These are phyloP conservation scores for Anolis carolinensis DNA, from an alignment of 2,113 vertebrate genomes.

Conservation along the genomic window DNA sequence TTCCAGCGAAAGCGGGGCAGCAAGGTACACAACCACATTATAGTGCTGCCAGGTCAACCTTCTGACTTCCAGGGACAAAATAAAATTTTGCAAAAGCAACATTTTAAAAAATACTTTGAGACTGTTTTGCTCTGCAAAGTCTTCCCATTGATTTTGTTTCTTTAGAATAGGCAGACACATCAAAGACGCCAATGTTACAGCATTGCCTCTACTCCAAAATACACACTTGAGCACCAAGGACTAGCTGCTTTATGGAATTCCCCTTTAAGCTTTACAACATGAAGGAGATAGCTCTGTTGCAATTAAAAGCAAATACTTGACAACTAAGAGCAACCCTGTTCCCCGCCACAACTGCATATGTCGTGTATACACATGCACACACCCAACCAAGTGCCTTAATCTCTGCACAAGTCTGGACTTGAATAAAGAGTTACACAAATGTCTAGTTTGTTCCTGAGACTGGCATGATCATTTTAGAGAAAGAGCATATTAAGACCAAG, in stretches of 20 bases:
- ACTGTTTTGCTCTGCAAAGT: background rate
- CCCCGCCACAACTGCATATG: background rate
- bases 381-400: background rate
- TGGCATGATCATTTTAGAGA: background rate
- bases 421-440: background rate
- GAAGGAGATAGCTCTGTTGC: background rate
- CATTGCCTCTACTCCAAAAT: background rate
- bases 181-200: conserved; percentile 1
- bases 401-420: background rate
- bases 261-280: conserved; percentile 1
- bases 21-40: background rate
- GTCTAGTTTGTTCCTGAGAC: background rate
- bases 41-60: background rate
- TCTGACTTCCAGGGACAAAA: background rate
- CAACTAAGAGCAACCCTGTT: background rate
- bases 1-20: background rate
- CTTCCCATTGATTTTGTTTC: conserved; percentile 17
- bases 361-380: background rate
- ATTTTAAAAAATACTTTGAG: background rate
- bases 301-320: too few species aligned
- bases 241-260: background rate
- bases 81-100: background rate
- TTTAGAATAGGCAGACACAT: background rate
- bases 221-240: background rate
- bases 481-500: background rate